These are phyloP conservation scores for Porites cylindrica DNA, from an alignment of 92 coral and sea anemone genomes.

Conservation along the genomic window DNA sequence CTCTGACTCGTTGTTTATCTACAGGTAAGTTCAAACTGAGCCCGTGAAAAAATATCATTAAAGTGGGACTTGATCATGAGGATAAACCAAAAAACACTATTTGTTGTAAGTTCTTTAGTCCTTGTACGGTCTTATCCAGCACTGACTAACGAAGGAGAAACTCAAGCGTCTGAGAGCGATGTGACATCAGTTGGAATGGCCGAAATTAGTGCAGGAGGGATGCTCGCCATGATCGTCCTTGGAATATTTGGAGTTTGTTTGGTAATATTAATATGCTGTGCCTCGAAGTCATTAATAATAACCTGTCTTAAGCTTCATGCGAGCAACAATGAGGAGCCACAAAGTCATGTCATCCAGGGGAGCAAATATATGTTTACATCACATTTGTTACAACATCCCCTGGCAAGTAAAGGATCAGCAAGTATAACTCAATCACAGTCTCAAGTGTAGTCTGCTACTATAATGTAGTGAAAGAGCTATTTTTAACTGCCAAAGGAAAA, in stretches of 20 bases:
- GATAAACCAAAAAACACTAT: constrained; percentile 4
- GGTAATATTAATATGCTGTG: constrained; percentile 38
- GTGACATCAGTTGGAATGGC: constrained; percentile 12
- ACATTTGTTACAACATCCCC: constrained; percentile 10
- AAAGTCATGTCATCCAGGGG: background rate
- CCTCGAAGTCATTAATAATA: constrained; percentile 39
- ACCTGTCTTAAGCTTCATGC: constrained; percentile 41
- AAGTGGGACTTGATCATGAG: background rate
- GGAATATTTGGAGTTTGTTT: constrained; percentile 41
- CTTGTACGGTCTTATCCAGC: background rate
- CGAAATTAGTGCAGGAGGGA: constrained; percentile 35
- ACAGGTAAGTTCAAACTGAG: background rate
- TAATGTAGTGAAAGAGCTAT: too few relatives aligned
- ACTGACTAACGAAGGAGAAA: constrained; percentile 8
- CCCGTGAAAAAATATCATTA: background rate
- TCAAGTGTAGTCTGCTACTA: too few relatives aligned
- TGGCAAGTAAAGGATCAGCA: background rate
- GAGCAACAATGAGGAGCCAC: background rate
- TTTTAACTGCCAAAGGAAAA: too few relatives aligned
- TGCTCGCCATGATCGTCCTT: constrained; percentile 42
- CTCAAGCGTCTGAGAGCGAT: background rate
- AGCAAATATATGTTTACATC: background rate
- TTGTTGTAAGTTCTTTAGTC: constrained; percentile 7
- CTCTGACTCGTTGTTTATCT: background rate
- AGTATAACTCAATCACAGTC: too few relatives aligned